phyloP scores from a whole-genome alignment of 2,797 vertebrate genomes.

The Momotus momota region DNA sequence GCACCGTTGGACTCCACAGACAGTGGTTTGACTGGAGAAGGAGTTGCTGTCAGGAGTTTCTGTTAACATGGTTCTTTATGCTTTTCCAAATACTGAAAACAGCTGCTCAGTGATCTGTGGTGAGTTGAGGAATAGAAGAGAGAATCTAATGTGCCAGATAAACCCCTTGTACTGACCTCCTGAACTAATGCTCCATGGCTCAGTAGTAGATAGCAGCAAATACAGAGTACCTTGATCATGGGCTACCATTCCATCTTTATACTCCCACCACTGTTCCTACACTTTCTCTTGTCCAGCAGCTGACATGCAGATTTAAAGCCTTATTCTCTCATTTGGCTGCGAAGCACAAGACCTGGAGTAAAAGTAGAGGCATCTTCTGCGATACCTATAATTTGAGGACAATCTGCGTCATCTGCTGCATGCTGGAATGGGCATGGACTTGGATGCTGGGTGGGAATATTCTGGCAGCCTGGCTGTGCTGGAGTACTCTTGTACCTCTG shows the following conservation, averaged over 20 bases:
- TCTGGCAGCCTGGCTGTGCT: neutral
- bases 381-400: neutral
- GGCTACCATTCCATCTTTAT: neutral
- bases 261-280: accelerated
- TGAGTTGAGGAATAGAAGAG: neutral
- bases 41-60: neutral
- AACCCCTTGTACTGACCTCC: neutral
- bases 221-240: neutral
- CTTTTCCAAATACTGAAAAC: neutral
- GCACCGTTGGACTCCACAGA: neutral
- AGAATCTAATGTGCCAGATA: neutral
- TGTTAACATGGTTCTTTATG: neutral
- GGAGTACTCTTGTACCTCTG: neutral
- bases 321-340: neutral
- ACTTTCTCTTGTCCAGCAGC: neutral
- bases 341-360: neutral
- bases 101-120: neutral
- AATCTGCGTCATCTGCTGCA: neutral
- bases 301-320: neutral
- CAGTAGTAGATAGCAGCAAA: neutral
- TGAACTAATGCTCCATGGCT: neutral
- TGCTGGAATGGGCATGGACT: neutral
- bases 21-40: neutral
- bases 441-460: neutral
- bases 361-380: neutral